Evolutionary conservation across 2,888 invertebrate genomes (phyloP).

Genomic region (Drosophila fulvimacula): DNA sequence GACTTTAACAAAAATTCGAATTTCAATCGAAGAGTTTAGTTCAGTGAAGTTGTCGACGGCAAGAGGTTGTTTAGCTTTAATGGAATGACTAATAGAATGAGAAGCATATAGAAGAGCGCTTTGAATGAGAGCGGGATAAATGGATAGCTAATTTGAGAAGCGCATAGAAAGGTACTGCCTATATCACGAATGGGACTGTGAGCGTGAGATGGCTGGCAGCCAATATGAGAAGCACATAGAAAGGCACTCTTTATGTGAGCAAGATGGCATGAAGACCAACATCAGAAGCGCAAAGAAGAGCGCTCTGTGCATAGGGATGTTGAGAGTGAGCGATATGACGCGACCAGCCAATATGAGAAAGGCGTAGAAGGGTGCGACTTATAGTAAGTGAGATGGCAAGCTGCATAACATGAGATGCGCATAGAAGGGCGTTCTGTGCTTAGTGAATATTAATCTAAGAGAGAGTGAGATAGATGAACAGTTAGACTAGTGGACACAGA

Average conservation of each 20-base stretch:
- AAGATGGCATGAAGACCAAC: background rate
- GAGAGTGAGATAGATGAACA: too few species aligned
- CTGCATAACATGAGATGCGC: too few species aligned
- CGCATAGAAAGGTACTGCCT: background rate
- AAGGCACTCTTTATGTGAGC: background rate
- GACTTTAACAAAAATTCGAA: background rate
- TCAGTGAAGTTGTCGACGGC: background rate
- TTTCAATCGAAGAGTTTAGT: background rate
- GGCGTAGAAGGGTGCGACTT: background rate
- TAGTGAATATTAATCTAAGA: too few species aligned
- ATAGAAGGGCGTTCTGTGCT: too few species aligned
- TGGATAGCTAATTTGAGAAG: background rate
- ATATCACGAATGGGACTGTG: background rate
- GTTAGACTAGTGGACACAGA: background rate
- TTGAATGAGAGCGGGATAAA: background rate
- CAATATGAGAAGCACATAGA: background rate
- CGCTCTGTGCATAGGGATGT: background rate
- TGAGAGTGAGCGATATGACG: background rate
- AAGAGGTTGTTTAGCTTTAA: background rate
- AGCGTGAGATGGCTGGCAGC: background rate
- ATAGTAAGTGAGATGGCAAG: background rate
- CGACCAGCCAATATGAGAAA: too few species aligned
- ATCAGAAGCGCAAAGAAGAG: background rate
- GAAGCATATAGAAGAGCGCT: background rate
- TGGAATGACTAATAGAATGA: background rate